phyloP scores from a whole-genome alignment of 2,888 invertebrate species.

The Rhynchonema sp. region DNA sequence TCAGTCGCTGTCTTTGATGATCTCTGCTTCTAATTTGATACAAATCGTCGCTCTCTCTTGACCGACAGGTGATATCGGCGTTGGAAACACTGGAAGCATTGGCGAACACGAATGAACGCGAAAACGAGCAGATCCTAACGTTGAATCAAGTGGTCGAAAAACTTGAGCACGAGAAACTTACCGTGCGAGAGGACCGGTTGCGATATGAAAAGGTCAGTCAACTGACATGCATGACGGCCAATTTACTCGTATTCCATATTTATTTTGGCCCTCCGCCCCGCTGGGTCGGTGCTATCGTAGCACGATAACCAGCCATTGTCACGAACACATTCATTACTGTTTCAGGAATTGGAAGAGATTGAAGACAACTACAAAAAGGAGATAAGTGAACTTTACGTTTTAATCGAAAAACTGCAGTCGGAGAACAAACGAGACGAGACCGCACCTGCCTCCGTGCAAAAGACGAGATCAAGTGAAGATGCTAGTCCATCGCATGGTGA shows the following conservation, averaged over 20 bases:
- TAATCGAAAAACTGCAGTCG: slow-evolving; percentile 66
- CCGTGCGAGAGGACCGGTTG: slow-evolving; percentile 71
- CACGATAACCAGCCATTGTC: no score
- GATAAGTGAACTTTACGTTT: slow-evolving; percentile 62
- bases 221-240: neutral
- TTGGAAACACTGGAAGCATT: slow-evolving; percentile 35
- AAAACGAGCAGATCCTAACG: slow-evolving; percentile 60
- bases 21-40: no score
- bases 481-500: no score
- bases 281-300: no score
- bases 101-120: slow-evolving; percentile 49
- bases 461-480: no score
- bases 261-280: no score
- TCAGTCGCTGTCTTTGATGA: no score
- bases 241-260: no score
- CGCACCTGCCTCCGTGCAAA: no score
- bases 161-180: slow-evolving; percentile 75
- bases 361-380: slow-evolving; percentile 90
- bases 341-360: slow-evolving; percentile 83
- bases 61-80: slow-evolving; percentile 32
- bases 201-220: slow-evolving; percentile 66
- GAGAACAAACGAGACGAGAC: no score
- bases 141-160: slow-evolving; percentile 56
- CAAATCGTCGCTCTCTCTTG: no score
- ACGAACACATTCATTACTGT: no score